Evolutionary conservation across 1,140 invertebrate genomes (phyloP).

Genomic region (Palaemon carinicauda): DNA sequence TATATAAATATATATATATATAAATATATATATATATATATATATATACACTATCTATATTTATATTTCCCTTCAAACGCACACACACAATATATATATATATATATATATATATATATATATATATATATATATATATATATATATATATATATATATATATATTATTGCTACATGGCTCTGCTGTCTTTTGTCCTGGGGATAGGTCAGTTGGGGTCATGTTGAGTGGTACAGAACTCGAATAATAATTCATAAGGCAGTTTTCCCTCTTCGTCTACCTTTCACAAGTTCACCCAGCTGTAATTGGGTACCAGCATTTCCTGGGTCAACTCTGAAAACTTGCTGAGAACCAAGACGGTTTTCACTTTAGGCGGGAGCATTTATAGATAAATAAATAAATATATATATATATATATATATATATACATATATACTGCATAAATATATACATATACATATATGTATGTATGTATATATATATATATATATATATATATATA

Average conservation of each 20-base stretch:
- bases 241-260: too few species aligned
- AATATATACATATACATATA: background rate
- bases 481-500: background rate
- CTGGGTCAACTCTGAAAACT: too few species aligned
- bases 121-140: background rate
- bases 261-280: too few species aligned
- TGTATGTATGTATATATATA: background rate
- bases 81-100: background rate
- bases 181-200: too few species aligned
- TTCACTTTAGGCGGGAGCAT: too few species aligned
- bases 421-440: background rate
- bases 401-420: background rate
- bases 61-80: background rate
- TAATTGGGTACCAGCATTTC: too few species aligned
- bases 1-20: background rate
- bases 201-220: too few species aligned
- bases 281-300: too few species aligned
- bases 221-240: too few species aligned
- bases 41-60: background rate
- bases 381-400: too few species aligned
- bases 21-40: background rate
- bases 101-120: background rate
- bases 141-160: background rate
- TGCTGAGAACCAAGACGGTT: too few species aligned
- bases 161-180: too few species aligned